Evolutionary conservation across 2,888 invertebrate genomes (phyloP), one percentile per base, ranked within the genome.

Genomic region (Rotaria sp.): DNA sequence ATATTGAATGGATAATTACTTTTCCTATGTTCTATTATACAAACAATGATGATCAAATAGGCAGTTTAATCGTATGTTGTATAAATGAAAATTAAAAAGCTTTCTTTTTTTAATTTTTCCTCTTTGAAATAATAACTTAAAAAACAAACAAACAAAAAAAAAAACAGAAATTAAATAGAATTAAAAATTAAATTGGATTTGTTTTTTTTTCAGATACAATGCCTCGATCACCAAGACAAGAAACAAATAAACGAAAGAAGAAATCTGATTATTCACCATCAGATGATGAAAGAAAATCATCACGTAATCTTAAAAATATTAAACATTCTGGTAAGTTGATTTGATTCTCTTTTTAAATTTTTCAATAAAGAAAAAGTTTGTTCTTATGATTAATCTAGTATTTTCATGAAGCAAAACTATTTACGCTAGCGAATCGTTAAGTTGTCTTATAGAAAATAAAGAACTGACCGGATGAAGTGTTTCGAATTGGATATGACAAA

Each of bases 21-120:
- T 67, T 18, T 67, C 15, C 30, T 35, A 2, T 35, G 18, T 38
- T 5, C 35, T 67, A 35, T 67, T 15, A 35, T 21, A 67, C 35
- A 21, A 67, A 67, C 67, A 35, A 18, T 67, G 7, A 67, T 67
- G 67, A 67, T 67, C 67, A 67, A 67, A 67, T 35, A 67, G 35
- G 35, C 67, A 67, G 67, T 67, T 35, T 67, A 67, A 67, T 67
- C 67, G 67, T 67, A 67, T 67, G 67, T 67, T 67, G 35, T 35
- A 35, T 24, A 67, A 67, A 67, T 5, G 52, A 52, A 21, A 52
- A 52, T 52, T 24, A 67, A 67, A n/a, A 30, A 0, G n/a, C n/a
- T 11, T 67, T 67, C 35, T 67, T 0, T 7, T 30, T 67, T 67
- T n/a, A n/a, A n/a, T n/a, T 18, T 67, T 10, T 67, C 35, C 18